Base-by-base conservation (phyloP, 2,888 invertebrate species). In the Tenthredo notha region DNA sequence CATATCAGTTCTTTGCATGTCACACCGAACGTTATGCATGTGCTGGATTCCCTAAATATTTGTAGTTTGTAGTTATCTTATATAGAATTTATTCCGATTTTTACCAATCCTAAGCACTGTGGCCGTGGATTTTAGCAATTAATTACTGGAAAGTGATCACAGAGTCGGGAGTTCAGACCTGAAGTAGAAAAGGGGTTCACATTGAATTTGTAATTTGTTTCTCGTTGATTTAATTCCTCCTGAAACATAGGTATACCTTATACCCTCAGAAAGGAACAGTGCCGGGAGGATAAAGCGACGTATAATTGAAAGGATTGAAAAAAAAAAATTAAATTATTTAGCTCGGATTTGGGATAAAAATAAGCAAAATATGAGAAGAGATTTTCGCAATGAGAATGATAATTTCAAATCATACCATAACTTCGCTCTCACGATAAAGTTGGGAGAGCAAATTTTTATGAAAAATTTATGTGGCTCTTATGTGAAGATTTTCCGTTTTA, bases 131-230 rank as follows among this genome's bases (percentile, higher is more conserved):
- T n/a, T 54, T n/a, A 54, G 50, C 54, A 54, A 50, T 77, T 77
- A 77, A 77, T 77, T 50, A 77, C 50, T 50, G 77, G 1, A 15
- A 77, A 47, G 50, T 47, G 18, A 47, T 77, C 77, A 33, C 29
- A 18, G 77, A 54, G 10, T 67, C 25, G 21, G 67, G 67, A 67
- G 12, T 75, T 43, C 43, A 29, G 15, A 2, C 54, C 18, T 37
- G 50, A 21, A 54, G 77, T 54, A 77, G 33, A 54, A 54, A 54
- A 77, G 29, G 50, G 29, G 50, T 77, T 54, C 54, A 33, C n/a
- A 54, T 29, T 77, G 77, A 77, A 77, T 54, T 29, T 9, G 77
- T 77, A 77, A 77, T 77, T 77, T 77, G 54, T 15, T 54, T 54
- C 77, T 50, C 50, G 50, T 50, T 77, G 77, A 77, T 43, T 74